Evolutionary conservation across 2,797 vertebrate species (phyloP).

Genomic region (Loris lydekkerianus): DNA sequence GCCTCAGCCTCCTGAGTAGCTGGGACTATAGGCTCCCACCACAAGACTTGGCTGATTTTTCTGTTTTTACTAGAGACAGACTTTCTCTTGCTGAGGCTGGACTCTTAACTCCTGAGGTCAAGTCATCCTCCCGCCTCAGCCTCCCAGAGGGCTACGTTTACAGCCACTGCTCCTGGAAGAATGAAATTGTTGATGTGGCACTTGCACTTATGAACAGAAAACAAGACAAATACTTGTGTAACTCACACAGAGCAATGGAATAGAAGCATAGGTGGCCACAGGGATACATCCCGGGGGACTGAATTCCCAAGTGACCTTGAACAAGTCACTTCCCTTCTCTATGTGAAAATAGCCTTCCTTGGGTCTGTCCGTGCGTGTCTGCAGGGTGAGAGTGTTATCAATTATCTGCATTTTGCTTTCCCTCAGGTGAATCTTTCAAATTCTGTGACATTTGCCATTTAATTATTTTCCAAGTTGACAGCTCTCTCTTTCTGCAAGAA

Average conservation of each 20-base stretch:
- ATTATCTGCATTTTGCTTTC: background rate
- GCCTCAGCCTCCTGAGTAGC: too few species aligned
- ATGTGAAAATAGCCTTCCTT: background rate
- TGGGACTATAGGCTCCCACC: too few species aligned
- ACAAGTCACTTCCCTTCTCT: background rate
- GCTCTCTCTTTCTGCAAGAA: slow-evolving; percentile 1
- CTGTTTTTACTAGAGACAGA: too few species aligned
- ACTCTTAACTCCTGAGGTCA: too few species aligned
- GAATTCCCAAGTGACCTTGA: background rate
- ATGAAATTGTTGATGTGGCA: background rate
- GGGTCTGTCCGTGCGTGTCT: accelerated
- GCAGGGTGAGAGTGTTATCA: background rate
- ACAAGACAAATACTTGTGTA: background rate
- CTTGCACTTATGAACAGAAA: background rate
- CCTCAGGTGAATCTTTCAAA: slow-evolving; percentile 12
- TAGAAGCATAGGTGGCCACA: too few species aligned
- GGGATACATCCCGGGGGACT: background rate
- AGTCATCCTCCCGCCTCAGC: too few species aligned
- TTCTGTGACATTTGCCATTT: background rate
- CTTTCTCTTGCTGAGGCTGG: too few species aligned
- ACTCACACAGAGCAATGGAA: background rate
- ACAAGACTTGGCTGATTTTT: too few species aligned
- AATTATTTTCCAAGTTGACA: slow-evolving; percentile 37
- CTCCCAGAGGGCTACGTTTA: too few species aligned
- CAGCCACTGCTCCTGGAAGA: background rate